Base-by-base conservation (phyloP, 2,797 vertebrate species). In the Coracias cyanogaster region DNA sequence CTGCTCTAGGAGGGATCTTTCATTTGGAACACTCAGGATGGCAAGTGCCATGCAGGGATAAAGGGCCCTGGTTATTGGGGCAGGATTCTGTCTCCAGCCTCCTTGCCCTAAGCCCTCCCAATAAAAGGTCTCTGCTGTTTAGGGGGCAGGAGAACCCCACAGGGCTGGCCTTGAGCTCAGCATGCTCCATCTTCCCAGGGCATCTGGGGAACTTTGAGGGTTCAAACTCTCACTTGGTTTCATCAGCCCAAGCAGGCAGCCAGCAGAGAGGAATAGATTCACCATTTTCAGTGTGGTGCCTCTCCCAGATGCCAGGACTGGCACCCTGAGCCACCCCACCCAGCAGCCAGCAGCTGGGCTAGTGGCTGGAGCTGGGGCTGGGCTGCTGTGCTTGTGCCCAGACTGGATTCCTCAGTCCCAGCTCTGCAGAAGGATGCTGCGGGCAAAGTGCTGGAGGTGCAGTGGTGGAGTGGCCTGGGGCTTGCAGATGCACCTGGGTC, bases 401-500 rank as follows among this genome's bases (percentile, higher is more conserved):
- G 37, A 48, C 20, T 43, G 43, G 31, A 33, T 61, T 31, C 22
- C 15, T 58, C 2, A 0, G 8, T 60, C 57, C 37, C 77, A 58
- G 43, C 33, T 66, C 48, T 48, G 13, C 37, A 46, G 37, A 51
- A 21, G 8, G 60, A 26, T 0, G 2, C 16, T 33, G 45, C 2
- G 4, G 35, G 15, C 61, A 31, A 37, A 33, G 15, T 41, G n/a
- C 46, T 49, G 69, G 62, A 15, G 4, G 2, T 64, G 46, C 1
- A 5, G 45, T 10, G 16, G 13, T 0, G 0, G 14, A 45, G 21
- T 0, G 0, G 15, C 39, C 81, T 25, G 0, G 12, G 39, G 11
- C 9, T 57, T 57, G 15, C 19, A 48, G 58, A 12, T 7, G 2
- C 0, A 0, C 25, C 55, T 26, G 37, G 17, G 31, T 73, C 12